Evolutionary conservation across 2,113 vertebrate genomes (phyloP), one percentile per base, ranked within the genome.

Genomic region (Pitta sordida): DNA sequence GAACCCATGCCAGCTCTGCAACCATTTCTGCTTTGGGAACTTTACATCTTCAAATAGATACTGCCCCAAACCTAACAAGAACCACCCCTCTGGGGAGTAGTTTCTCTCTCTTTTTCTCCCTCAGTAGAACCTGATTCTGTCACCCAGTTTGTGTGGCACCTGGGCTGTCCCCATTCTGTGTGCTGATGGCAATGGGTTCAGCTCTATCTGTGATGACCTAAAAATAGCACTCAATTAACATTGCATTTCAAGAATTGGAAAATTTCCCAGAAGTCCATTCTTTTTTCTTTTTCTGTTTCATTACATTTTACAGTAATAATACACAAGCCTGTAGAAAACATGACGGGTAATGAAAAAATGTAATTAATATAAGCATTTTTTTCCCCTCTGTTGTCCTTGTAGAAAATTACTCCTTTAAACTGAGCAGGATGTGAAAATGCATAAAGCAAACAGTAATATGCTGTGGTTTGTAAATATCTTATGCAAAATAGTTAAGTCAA

Each of bases 191-290:
- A 92, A 83, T 68, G 94, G 97, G 97, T 98, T 96, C 97, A 93
- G 91, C 89, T 96, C 97, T 98, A 86, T 97, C 97, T 96, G 92
- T 92, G 91, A 88, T 94, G 95, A 91, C 97, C 97, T 98, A 98
- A 98, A 98, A 98, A 98, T 98, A 98, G 97, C 97, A 97, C 97
- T 97, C 98, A 98, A 98, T 98, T 98, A 98, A 98, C 98, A 98
- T 97, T 97, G 98, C 98, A 97, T 98, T 98, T 98, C 98, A 98
- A 98, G 97, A 98, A 98, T 98, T 98, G 98, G 98, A 98, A 98
- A 98, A 98, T 98, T 98, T 98, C 98, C 98, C 98, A 98, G 98
- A 98, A 98, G 97, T 97, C 98, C 97, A 98, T 98, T 98, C 98
- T 98, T 98, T 98, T 95, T 95, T 94, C 96, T 96, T 98, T 98